phyloP scores from a whole-genome alignment of 2,888 invertebrate genomes.

The Sthenelais limicola region DNA sequence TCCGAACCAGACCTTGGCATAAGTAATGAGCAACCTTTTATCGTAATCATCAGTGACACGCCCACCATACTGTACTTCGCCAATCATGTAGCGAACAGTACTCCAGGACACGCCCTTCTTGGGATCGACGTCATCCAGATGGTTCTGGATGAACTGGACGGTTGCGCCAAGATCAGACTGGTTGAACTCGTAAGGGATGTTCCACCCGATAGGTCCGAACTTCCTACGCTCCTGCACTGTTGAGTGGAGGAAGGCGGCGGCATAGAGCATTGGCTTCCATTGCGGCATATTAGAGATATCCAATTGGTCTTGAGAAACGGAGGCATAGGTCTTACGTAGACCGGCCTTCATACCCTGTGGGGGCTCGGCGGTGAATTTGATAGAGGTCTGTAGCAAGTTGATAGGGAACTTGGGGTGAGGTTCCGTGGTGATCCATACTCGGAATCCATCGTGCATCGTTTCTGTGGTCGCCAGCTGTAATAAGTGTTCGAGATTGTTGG shows the following conservation, averaged over 20 bases:
- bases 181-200: conserved; percentile 96
- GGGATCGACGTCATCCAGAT: conserved; percentile 96
- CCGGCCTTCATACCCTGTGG: conserved; percentile 96
- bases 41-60: conserved; percentile 98
- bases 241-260: conserved; percentile 95
- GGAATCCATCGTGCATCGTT: conserved; percentile 85
- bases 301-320: conserved; percentile 79
- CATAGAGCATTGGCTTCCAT: conserved; percentile 94
- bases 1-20: conserved; percentile 93
- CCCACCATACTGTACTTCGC: conserved; percentile 89
- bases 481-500: neutral
- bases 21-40: conserved; percentile 91
- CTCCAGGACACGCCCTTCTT: conserved; percentile 98
- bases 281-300: conserved; percentile 89
- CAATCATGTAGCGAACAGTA: conserved; percentile 97
- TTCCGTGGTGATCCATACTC: conserved; percentile 96
- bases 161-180: conserved; percentile 97
- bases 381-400: conserved; percentile 88
- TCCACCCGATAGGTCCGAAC: conserved; percentile 97
- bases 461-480: conserved; percentile 75
- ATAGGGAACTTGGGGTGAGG: conserved; percentile 95
- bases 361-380: conserved; percentile 98
- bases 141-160: conserved; percentile 96
- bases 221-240: conserved; percentile 95
- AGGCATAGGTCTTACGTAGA: conserved; percentile 93